Evolutionary conservation across 35 echinoderm and acorn worm genomes (phyloP).

Genomic region (Patiria miniata): DNA sequence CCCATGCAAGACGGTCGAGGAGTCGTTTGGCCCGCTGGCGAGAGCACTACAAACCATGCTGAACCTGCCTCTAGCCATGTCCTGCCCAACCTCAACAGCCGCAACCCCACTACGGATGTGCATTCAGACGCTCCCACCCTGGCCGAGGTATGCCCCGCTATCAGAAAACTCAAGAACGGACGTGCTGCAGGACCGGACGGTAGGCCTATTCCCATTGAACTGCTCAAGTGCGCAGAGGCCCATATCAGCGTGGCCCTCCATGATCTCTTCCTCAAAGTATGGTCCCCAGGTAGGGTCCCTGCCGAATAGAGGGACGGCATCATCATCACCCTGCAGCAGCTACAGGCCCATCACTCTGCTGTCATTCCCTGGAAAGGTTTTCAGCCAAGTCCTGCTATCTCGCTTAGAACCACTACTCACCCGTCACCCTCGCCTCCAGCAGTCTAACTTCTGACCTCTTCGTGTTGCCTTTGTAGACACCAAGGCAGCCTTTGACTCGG

Average conservation of each 20-base stretch:
- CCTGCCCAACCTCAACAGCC: background rate
- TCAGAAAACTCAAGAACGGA: no score
- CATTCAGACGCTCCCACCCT: no score
- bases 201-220: no score
- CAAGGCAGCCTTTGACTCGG: background rate
- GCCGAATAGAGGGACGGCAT: background rate
- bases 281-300: background rate
- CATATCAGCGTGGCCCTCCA: background rate
- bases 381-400: background rate
- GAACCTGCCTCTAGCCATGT: no score
- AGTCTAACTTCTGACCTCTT: background rate
- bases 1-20: no score
- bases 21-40: no score
- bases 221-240: background rate
- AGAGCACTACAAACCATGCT: no score
- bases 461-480: background rate
- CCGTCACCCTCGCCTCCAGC: background rate
- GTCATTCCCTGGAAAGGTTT: background rate
- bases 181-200: no score
- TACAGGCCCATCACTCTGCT: background rate
- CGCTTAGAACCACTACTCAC: background rate
- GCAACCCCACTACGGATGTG: no score
- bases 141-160: no score
- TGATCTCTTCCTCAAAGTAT: background rate
- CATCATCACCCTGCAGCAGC: background rate